A percentile compares a stretch with the other conserved stretches of the same genome.
phyloP scores from a whole-genome alignment of 1,140 invertebrate species.

The Oreohelix idahoensis region DNA sequence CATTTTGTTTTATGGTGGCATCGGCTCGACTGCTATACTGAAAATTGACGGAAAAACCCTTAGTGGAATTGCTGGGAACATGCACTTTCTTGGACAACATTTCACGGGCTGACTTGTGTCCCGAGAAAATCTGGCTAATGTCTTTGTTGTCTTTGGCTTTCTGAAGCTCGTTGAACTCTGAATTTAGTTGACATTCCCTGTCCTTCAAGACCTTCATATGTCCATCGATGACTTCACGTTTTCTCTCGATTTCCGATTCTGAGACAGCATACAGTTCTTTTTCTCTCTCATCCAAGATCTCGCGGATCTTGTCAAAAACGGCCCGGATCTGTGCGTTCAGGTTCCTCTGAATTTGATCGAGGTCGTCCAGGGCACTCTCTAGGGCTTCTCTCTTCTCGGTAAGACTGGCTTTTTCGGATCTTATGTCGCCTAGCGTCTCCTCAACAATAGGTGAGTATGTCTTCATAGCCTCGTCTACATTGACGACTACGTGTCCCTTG shows the following conservation, averaged over 20 bases:
- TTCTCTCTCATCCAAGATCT: conserved; percentile 63
- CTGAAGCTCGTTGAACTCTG: conserved; percentile 55
- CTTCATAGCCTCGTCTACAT: conserved; percentile 65
- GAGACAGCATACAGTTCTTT: conserved; percentile 60
- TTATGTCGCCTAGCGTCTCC: conserved; percentile 59
- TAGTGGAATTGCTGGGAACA: conserved; percentile 55
- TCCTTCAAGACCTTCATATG: conserved; percentile 53
- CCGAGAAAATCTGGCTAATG: conserved; percentile 63
- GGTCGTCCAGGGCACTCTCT: conserved; percentile 57
- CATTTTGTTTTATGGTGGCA: conserved; percentile 53
- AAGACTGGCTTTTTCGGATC: conserved; percentile 49
- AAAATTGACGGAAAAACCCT: conserved; percentile 64
- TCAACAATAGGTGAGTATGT: conserved; percentile 67
- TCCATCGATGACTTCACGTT: conserved; percentile 54
- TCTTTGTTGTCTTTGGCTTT: conserved; percentile 60
- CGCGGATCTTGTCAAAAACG: conserved; percentile 63
- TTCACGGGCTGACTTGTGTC: conserved; percentile 61
- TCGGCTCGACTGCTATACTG: conserved; percentile 64
- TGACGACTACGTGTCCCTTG: conserved; percentile 66
- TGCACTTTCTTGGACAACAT: conserved; percentile 54
- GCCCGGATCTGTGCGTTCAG: conserved; percentile 58
- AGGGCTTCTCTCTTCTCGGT: conserved; percentile 56
- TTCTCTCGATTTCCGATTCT: conserved; percentile 62
- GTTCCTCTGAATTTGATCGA: conserved; percentile 61
- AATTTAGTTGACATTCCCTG: conserved; percentile 53